Base-by-base conservation (phyloP, 2,888 invertebrate genomes). In the Brachyptera putata region DNA sequence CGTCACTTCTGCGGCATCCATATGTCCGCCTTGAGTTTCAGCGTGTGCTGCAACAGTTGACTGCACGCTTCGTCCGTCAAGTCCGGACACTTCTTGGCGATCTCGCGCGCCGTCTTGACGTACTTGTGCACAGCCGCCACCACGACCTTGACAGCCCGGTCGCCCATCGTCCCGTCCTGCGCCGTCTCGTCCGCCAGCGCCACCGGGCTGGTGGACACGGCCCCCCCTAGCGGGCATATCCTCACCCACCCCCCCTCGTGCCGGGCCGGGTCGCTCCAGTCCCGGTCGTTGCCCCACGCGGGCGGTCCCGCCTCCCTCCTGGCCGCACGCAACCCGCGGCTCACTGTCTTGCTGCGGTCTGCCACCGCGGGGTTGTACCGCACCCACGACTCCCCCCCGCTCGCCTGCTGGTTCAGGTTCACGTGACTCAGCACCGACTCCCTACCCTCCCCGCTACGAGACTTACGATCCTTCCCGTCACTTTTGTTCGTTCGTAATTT, bases 201-300 rank as follows among this genome's bases (percentile, higher is more conserved):
- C 34, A 66, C 63, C 56, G 61, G 60, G 65, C 66, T 66, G 56
- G 57, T 3, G 70, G 70, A 39, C 64, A 68, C 63, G 66, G 73
- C 69, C 69, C 72, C 69, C 69, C 72, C 66, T 58, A 83, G 74
- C 0, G 91, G 91, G 74, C 86, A 91, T 61, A 89, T 82, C 64
- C 89, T 76, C 43, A 86, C 81, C 87, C 91, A 91, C 39, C 86
- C 85, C 0, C 91, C 91, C 63, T 87, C 85, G 14, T 78, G 76
- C 1, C 79, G 76, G 4, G 80, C 79, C 0, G 86, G 82, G 37
- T 78, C 75, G 66, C 79, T 79, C 88, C 88, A 89, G 65, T 86
- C 80, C 59, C 82, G 79, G 1, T 87, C 87, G 67, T 87, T 88
- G 36, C 87, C 86, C 87, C 87, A 88, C 5, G 76, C 67, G 77